Evolutionary conservation across 1,140 invertebrate genomes (phyloP), one percentile per base, ranked within the genome.

Genomic region (Leguminivora glycinivorella): DNA sequence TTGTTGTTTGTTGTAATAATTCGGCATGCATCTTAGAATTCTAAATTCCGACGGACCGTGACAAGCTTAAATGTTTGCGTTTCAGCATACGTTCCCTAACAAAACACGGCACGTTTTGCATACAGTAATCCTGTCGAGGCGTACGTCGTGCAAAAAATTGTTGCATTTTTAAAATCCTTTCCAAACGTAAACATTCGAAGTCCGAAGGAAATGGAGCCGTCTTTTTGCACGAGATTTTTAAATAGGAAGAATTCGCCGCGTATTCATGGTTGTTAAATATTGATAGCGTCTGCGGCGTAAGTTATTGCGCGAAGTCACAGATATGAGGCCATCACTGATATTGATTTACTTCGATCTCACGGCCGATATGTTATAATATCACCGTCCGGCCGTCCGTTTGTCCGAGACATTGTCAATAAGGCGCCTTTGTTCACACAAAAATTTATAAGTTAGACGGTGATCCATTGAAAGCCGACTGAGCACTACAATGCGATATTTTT

Each of bases 341-440:
- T 85, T 91, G 85, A 89, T 91, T 89, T 88, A 89, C 84, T 84
- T 66, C 79, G 77, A 83, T 81, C 81, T 81, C 78, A 75, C 73
- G 74, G 80, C 77, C 80, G 80, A 89, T 89, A 89, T 89, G 89
- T 89, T 85, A 88, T 87, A 83, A 88, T 88, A 88, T 85, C 83
- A 66, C 84, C 72, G 83, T 75, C 74, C 70, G 74, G 73, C 74
- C 76, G 80, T 86, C 83, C 81, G 78, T 85, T 84, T 83, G 79
- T 84, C 82, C 75, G 73, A 79, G 80, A 86, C 83, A 82, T 84
- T 89, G 87, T 89, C 89, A 85, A 84, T 86, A 85, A 82, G 79
- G 87, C 83, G 85, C 87, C 87, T 91, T 91, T 91, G 89, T 91
- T 89, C 87, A 80, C 80, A 82, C 85, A 83, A 85, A 89, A 88